Evolutionary conservation across 1,140 invertebrate species (phyloP), one percentile per base, ranked within the genome.

Genomic region (Temnothorax curvispinosus): DNA sequence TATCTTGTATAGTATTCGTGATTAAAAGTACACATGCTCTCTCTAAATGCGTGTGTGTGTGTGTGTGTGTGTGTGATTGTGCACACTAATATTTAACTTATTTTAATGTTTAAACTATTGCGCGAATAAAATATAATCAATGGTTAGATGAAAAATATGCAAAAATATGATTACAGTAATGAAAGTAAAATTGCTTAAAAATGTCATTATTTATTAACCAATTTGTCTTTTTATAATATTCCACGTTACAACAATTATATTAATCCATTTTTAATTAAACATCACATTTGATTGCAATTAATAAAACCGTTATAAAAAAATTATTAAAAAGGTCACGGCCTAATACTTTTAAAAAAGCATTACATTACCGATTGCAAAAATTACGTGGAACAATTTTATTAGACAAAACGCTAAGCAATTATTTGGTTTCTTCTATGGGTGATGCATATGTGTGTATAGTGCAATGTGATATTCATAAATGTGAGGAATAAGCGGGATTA

Each of bases 401-500:
- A 44, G n/a, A 41, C 32, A 69, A 71, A 21, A 44, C 15, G 60
- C 15, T 13, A 47, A 81, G 32, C 38, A 13, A 67, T 58, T 11
- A 54, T 13, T 69, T 15, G 44, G 11, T 80, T 38, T 3, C 8
- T 47, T 3, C 4, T 64, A 7, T 47, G 56, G 15, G 1, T 38
- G 15, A 44, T 38, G n/a, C 8, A 3, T 58, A 71, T 58, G n/a
- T 58, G 27, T 64, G 21, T 54, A 67, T 41, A 27, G 35, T 52
- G 11, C 18, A 5, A 41, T 44, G 15, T 72, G n/a, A 58, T 50
- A 38, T 72, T 35, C 13, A 21, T 47, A 27, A 72, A 7, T 50
- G 38, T 47, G 5, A 35, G 69, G 18, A n/a, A 52, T 47, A 84
- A 84, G 85, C 44, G 2, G 44, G 15, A 35, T 86, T 58, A 71